A percentile compares a stretch with the other conserved stretches of the same genome.
phyloP scores from a whole-genome alignment of 1,140 invertebrate species.

The Lepidurus apus region DNA sequence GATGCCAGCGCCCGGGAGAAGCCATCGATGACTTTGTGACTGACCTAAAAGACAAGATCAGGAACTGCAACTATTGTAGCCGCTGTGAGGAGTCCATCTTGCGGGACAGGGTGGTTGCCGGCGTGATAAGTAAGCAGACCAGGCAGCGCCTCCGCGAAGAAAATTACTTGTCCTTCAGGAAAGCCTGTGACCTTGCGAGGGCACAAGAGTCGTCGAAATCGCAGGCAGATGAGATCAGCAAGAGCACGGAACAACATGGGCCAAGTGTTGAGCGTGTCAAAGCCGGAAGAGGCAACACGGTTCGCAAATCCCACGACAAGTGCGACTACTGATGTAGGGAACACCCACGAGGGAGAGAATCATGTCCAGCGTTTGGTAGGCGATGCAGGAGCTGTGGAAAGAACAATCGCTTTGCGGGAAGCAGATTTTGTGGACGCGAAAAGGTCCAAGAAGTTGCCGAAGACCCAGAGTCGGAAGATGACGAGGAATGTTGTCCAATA shows the following conservation, averaged over 20 bases:
- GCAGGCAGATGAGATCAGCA: background rate
- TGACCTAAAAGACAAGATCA: too few species aligned
- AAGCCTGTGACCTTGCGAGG: too few species aligned
- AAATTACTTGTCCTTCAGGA: too few species aligned
- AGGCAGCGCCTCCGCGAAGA: too few species aligned
- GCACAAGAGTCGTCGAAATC: background rate
- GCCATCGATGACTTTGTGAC: too few species aligned
- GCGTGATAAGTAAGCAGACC: too few species aligned
- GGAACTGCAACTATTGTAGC: too few species aligned
- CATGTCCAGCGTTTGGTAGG: background rate
- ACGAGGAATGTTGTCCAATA: background rate
- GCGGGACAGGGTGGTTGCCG: too few species aligned
- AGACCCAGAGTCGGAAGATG: conserved; percentile 9
- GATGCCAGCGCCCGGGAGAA: too few species aligned
- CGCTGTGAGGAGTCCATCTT: too few species aligned
- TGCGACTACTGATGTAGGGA: background rate
- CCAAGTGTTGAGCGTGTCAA: background rate
- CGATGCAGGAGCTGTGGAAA: background rate
- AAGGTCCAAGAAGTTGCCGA: background rate
- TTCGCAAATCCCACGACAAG: background rate
- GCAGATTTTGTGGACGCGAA: background rate
- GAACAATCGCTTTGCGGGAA: background rate
- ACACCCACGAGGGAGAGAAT: background rate
- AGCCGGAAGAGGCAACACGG: background rate
- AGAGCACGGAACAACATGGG: background rate